Evolutionary conservation across 2,888 invertebrate genomes (phyloP), one percentile per base, ranked within the genome.

Genomic region (Acleris holmiana): DNA sequence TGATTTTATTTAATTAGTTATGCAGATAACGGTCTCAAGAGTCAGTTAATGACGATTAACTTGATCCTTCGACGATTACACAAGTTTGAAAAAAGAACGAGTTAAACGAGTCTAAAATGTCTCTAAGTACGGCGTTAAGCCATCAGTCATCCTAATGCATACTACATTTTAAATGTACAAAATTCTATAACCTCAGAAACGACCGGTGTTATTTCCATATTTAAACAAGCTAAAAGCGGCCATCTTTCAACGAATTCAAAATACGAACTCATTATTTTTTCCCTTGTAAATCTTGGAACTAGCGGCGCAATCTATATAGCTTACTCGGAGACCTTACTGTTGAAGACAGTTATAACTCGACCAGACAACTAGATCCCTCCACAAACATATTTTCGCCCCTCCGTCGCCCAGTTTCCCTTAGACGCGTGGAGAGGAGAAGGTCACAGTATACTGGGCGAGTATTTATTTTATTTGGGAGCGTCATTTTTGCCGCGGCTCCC

Each of bases 401-500:
- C 57, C 57, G 57, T 57, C 40, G 61, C 68, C 73, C 50, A n/a
- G 35, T 68, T 73, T 70, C 57, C 61, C 61, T 59, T 40, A 47
- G 1, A 1, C 1, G 2, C 17, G 62, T 64, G 74, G 67, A 70
- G 66, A 25, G 59, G 18, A 71, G 73, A 10, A 72, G 84, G 54
- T 82, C 84, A 64, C 2, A 67, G 44, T 72, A 68, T 53, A 66
- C 50, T 79, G 83, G 86, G 49, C 68, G 70, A 70, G 81, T 84
- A 81, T 86, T 85, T 86, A 88, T 86, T 88, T 88, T 88, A 88
- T 88, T 88, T 82, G 80, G 72, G 76, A 85, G 85, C 84, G 84
- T 87, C 86, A 88, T 88, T 88, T 88, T 86, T 87, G 88, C 85
- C 80, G 73, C 80, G 83, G 76, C 85, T 83, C 85, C 86, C 86